Percentiles rank a stretch among this genome's conserved stretches.
Conservation (phyloP, 2,113 vertebrate species). For the Nesogale talazaci region DNA sequence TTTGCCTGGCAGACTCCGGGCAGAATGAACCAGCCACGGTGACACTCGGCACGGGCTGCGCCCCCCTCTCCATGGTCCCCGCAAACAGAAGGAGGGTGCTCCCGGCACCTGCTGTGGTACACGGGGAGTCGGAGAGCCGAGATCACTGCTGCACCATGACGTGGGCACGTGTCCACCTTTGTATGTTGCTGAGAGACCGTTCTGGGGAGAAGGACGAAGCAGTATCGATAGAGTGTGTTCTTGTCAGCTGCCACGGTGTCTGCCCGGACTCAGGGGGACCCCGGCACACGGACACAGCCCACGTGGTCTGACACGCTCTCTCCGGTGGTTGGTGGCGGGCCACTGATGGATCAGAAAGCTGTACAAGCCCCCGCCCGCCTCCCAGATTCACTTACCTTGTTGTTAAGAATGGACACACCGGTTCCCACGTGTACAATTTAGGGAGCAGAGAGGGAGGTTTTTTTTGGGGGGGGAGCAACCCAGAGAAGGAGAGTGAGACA, state of each 20-base stretch:
- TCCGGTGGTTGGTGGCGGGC: too few relatives aligned
- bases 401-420: too few relatives aligned
- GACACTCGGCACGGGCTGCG: neutral
- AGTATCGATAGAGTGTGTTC: neutral
- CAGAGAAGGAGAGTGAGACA: too few relatives aligned
- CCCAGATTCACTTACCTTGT: too few relatives aligned
- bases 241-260: neutral
- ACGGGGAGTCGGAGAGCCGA: neutral
- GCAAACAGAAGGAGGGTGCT: neutral
- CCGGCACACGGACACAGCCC: neutral
- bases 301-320: neutral
- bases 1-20: constrained; percentile 34
- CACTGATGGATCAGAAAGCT: neutral
- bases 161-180: neutral
- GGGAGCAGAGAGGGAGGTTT: too few relatives aligned
- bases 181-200: constrained; percentile 8
- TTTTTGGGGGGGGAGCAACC: too few relatives aligned
- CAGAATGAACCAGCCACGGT: neutral
- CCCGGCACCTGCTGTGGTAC: neutral
- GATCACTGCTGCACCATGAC: neutral
- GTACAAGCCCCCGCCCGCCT: neutral
- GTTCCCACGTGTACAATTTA: too few relatives aligned
- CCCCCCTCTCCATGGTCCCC: neutral
- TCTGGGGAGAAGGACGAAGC: constrained; percentile 23
- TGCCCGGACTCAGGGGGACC: neutral